Base-by-base conservation (phyloP, 2,113 vertebrate species). In the Tyrannus savana region DNA sequence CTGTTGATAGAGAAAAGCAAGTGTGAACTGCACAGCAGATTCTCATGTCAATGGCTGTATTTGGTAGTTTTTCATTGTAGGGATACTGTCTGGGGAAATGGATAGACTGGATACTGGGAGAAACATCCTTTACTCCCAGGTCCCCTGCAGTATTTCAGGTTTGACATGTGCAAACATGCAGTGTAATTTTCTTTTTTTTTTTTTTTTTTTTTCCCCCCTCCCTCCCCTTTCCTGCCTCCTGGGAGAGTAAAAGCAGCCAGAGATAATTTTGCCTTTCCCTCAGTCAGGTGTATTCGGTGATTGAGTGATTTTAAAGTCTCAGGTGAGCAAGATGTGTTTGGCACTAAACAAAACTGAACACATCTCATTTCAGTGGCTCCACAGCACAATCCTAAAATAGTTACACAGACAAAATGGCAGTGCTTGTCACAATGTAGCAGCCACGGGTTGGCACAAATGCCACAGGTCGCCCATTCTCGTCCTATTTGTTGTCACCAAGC, bases 231-330 rank as follows among this genome's bases (percentile, higher is more conserved):
- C 90, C 84, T 35, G 28, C 66, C 71, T 82, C 94, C 92, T 84
- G 84, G 78, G 91, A 94, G 94, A 92, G n/a, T 88, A 91, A 96
- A 97, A 96, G 92, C 93, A 93, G 73, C 74, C 91, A 95, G 90
- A 93, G 89, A 95, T 87, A 89, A 97, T 96, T 97, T 94, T 96
- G 76, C 84, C 87, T 96, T 96, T 83, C 28, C 50, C 71, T 96
- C 18, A 6, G 46, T 97, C 95, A 97, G 74, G 90, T 49, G 19
- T 74, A 60, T 60, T 95, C 49, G 56, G 78, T 79, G 91, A 96
- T 4, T 96, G 95, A 94, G 84, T 85, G 68, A 44, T 55, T 93
- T 67, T 73, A 46, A 91, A 95, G 71, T 42, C 39, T 58, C 31
- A 55, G 83, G 74, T 90, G 52, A 93, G 68, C 81, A 93, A 69